Conservation (phyloP, 2,888 invertebrate genomes). For the Aspidiotus destructor region DNA sequence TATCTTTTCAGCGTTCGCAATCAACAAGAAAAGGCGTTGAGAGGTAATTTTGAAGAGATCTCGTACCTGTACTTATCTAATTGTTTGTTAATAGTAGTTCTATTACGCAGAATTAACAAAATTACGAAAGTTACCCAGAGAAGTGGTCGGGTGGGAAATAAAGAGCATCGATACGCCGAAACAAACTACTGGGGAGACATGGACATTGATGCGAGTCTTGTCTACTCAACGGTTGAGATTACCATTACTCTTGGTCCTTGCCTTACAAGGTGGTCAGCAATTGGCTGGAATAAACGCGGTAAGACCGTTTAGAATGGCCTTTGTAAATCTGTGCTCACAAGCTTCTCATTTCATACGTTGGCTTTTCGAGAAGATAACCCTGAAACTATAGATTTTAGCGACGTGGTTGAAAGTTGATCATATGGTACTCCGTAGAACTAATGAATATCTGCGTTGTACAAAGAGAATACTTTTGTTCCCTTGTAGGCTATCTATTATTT, state of each 20-base stretch:
- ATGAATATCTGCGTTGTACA: no score
- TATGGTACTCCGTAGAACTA: no score
- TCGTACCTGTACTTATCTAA: no score
- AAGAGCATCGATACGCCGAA: slow-evolving; percentile 42
- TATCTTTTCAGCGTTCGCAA: slow-evolving; percentile 64
- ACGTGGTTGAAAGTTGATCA: no score
- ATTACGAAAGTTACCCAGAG: slow-evolving; percentile 54
- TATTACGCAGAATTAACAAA: slow-evolving; percentile 57
- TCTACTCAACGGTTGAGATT: slow-evolving; percentile 52
- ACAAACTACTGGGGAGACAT: slow-evolving; percentile 40
- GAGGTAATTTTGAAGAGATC: slow-evolving; percentile 46
- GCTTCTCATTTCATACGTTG: no score
- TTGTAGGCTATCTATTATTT: no score
- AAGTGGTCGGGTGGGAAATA: slow-evolving; percentile 53
- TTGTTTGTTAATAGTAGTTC: no score
- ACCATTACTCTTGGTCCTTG: slow-evolving; percentile 65
- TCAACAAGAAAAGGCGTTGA: slow-evolving; percentile 54
- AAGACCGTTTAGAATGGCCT: no score
- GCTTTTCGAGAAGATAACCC: no score
- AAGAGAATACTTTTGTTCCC: no score
- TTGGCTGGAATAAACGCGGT: slow-evolving; percentile 84
- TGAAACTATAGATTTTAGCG: no score
- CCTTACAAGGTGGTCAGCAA: slow-evolving; percentile 80
- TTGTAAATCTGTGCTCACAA: no score
- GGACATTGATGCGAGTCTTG: slow-evolving; percentile 53